Evolutionary conservation across 2,113 vertebrate species (phyloP).

Genomic region (Diadophis punctatus): DNA sequence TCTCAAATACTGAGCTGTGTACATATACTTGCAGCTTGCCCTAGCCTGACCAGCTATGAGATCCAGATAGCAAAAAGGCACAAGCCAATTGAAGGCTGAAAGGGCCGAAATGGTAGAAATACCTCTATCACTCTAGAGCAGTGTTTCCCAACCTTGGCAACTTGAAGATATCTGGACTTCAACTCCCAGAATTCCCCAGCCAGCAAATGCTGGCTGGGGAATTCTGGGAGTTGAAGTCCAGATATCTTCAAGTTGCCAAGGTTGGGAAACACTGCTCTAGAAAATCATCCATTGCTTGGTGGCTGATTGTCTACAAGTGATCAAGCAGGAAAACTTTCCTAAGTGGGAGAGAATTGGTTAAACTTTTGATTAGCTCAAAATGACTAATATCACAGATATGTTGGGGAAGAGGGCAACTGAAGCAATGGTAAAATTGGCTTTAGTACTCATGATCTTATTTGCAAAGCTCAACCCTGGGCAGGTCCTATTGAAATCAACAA

Average conservation of each 20-base stretch:
- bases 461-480: not conserved
- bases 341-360: not conserved
- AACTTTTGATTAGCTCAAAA: not conserved
- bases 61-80: not conserved
- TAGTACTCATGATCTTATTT: not conserved
- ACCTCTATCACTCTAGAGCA: not conserved
- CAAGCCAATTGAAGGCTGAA: not conserved
- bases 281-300: not conserved
- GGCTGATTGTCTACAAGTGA: not conserved
- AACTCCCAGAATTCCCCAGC: too few relatives aligned
- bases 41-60: not conserved
- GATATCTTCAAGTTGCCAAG: too few relatives aligned
- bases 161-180: too few relatives aligned
- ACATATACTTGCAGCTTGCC: not conserved
- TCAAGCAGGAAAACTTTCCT: not conserved
- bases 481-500: not conserved
- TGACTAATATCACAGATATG: not conserved
- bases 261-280: too few relatives aligned
- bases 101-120: not conserved
- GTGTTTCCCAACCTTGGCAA: too few relatives aligned
- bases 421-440: not conserved
- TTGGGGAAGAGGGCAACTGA: not conserved
- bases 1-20: not conserved
- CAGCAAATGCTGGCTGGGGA: too few relatives aligned
- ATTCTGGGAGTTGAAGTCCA: too few relatives aligned